Evolutionary conservation across 1,140 invertebrate genomes (phyloP).

Genomic region (Dinothrombium tinctorium): DNA sequence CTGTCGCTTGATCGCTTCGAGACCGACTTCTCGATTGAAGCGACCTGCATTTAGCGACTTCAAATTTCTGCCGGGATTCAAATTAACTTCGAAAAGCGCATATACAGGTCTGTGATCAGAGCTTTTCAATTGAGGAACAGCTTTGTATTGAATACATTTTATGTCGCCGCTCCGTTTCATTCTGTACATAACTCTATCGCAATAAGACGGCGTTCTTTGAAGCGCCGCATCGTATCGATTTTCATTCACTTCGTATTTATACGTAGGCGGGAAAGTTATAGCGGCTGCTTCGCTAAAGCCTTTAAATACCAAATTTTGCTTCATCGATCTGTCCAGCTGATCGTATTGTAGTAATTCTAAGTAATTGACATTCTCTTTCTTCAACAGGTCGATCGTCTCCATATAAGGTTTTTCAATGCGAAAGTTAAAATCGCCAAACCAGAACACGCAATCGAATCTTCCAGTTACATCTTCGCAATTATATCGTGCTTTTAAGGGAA

Average conservation of each 20-base stretch:
- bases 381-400: not conserved
- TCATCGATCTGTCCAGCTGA: constrained; percentile 2
- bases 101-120: constrained; percentile 88
- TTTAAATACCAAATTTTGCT: constrained; percentile 1
- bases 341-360: not conserved
- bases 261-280: constrained; percentile 74
- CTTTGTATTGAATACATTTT: constrained; percentile 52
- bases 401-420: constrained; percentile 38
- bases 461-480: constrained; percentile 58
- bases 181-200: constrained; percentile 59
- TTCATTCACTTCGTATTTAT: constrained; percentile 76
- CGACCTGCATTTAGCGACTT: constrained; percentile 43
- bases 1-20: constrained; percentile 31
- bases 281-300: constrained; percentile 40
- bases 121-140: constrained; percentile 52
- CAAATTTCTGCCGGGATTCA: constrained; percentile 60
- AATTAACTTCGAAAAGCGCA: constrained; percentile 53
- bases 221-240: constrained; percentile 66
- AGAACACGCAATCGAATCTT: constrained; percentile 78
- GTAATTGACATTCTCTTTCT: too few relatives aligned
- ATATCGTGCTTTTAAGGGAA: constrained; percentile 32
- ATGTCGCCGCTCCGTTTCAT: constrained; percentile 24
- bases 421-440: constrained; percentile 86
- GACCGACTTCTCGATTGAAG: constrained; percentile 61
- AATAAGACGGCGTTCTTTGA: constrained; percentile 68